phyloP scores from a whole-genome alignment of 2,113 vertebrate genomes.

The Bufo gargarizans region DNA sequence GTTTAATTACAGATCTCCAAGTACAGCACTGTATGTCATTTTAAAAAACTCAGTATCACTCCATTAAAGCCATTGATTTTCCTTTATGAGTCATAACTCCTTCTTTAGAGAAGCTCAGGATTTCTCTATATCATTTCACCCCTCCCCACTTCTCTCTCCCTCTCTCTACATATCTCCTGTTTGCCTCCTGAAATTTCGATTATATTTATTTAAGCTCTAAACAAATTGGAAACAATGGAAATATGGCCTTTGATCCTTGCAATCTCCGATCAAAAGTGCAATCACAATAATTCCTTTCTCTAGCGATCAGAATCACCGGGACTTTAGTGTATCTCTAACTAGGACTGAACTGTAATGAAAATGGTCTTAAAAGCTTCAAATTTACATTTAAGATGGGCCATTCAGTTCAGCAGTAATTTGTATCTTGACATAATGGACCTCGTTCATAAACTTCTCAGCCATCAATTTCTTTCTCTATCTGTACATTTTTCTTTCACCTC shows the following conservation, averaged over 20 bases:
- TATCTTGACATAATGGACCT: slow-evolving; percentile 59
- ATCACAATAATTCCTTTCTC: slow-evolving; percentile 59
- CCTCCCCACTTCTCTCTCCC: slow-evolving; percentile 23
- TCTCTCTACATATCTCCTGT: slow-evolving; percentile 27
- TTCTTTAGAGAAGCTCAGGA: slow-evolving; percentile 54
- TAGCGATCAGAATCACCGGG: slow-evolving; percentile 56
- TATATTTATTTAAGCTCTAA: slow-evolving; percentile 55
- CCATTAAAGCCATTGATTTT: slow-evolving; percentile 60
- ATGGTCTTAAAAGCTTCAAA: slow-evolving; percentile 60
- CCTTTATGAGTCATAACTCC: slow-evolving; percentile 59
- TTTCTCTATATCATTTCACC: slow-evolving; percentile 57
- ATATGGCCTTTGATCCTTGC: slow-evolving; percentile 57
- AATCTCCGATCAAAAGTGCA: slow-evolving; percentile 57
- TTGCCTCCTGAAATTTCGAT: slow-evolving; percentile 51
- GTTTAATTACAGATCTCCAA: slow-evolving; percentile 59
- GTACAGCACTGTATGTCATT: slow-evolving; percentile 58
- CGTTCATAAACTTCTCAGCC: slow-evolving; percentile 59
- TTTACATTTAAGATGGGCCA: slow-evolving; percentile 60
- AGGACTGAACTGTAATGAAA: slow-evolving; percentile 60
- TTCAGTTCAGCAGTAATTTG: slow-evolving; percentile 60
- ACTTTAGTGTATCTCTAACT: slow-evolving; percentile 59
- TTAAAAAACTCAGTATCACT: slow-evolving; percentile 60
- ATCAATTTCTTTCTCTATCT: slow-evolving; percentile 55
- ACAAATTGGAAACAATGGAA: slow-evolving; percentile 58
- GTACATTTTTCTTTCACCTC: slow-evolving; percentile 57